phyloP scores from a whole-genome alignment of 1,140 invertebrate species.

The Fopius arisanus region DNA sequence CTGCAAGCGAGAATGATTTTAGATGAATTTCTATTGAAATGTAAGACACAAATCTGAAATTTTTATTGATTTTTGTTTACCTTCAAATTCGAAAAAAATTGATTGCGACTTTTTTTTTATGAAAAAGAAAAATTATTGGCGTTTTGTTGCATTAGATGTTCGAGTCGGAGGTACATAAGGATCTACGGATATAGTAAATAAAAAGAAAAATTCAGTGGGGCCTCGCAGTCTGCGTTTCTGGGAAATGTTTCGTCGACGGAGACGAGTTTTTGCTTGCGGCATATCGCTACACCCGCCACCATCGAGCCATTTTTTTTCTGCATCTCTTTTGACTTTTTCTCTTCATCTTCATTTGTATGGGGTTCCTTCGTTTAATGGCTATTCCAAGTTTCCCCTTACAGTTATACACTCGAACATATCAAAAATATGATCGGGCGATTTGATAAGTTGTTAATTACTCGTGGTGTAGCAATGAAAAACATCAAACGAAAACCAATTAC shows the following conservation, averaged over 20 bases:
- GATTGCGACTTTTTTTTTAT: neutral
- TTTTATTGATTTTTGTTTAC: too few relatives aligned
- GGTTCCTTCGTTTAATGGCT: neutral
- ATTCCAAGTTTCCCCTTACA: neutral
- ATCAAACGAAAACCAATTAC: neutral
- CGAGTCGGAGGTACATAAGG: neutral
- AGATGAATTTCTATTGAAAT: too few relatives aligned
- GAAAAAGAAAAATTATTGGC: neutral
- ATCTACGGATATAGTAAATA: conserved; percentile 29
- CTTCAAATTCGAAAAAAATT: neutral
- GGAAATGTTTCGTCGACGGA: conserved; percentile 51
- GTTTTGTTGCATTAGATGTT: neutral
- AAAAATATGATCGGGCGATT: neutral
- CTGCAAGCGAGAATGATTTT: too few relatives aligned
- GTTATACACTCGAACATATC: neutral
- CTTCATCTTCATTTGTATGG: neutral
- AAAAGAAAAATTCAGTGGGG: conserved; percentile 18
- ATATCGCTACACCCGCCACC: neutral
- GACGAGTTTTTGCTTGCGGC: conserved; percentile 52
- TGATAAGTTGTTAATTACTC: conserved; percentile 6
- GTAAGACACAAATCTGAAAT: too few relatives aligned
- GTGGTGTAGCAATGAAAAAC: neutral
- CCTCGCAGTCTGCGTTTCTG: conserved; percentile 44
- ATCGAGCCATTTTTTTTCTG: conserved; percentile 22
- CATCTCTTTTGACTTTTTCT: conserved; percentile 13